phyloP scores from a whole-genome alignment of 1,140 invertebrate species.

The Formica selysi region DNA sequence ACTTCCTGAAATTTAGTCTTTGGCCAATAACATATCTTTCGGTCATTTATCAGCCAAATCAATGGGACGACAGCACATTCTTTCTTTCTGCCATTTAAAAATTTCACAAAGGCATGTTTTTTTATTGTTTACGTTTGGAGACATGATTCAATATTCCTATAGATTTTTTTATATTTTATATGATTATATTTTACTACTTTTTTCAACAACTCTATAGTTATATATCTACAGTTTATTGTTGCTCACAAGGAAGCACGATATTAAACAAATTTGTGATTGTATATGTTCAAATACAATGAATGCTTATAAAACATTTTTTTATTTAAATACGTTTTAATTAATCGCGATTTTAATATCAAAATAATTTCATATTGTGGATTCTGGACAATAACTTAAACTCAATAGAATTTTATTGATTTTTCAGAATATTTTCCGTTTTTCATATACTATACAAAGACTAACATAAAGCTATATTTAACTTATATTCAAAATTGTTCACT shows the following conservation, averaged over 20 bases:
- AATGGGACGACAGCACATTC: neutral
- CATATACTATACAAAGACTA: too few relatives aligned
- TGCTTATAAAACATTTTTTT: neutral
- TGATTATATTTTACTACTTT: neutral
- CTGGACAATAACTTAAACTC: too few relatives aligned
- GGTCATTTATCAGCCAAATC: neutral
- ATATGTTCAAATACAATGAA: neutral
- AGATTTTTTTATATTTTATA: neutral
- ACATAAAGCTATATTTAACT: too few relatives aligned
- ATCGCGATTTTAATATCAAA: neutral
- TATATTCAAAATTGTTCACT: too few relatives aligned
- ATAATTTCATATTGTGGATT: neutral
- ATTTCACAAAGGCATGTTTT: neutral
- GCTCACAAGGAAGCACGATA: neutral
- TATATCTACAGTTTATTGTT: neutral
- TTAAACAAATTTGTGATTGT: neutral
- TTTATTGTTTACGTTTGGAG: neutral
- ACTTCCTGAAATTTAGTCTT: neutral
- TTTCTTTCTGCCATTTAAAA: constrained; percentile 10
- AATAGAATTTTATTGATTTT: too few relatives aligned
- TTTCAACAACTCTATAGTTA: neutral
- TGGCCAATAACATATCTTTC: constrained; percentile 5
- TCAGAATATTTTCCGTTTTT: too few relatives aligned
- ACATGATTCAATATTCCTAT: neutral
- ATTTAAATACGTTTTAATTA: constrained; percentile 1